phyloP scores from a whole-genome alignment of 2,797 vertebrate species.

The Danio albolineatus region DNA sequence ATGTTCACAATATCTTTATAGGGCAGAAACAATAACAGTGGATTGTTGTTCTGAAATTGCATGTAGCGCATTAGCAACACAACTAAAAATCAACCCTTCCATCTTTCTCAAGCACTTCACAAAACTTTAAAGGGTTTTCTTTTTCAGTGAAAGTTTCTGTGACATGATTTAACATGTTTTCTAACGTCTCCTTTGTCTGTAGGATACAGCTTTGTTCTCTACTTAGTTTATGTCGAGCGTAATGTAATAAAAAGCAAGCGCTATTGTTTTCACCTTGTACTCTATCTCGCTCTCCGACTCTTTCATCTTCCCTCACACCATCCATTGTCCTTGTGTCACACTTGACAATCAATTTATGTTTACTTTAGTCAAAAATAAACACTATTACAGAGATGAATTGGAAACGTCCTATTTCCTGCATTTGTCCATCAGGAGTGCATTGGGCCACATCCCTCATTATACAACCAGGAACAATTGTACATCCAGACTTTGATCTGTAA shows the following conservation, averaged over 20 bases:
- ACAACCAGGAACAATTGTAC: slow-evolving; percentile 8
- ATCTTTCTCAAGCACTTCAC: neutral
- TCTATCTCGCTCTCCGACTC: neutral
- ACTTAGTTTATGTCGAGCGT: neutral
- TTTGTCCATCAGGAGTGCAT: slow-evolving; percentile 29
- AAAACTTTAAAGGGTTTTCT: neutral
- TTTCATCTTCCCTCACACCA: slow-evolving; percentile 23
- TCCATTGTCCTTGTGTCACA: slow-evolving; percentile 19
- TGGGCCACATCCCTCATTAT: slow-evolving; percentile 14
- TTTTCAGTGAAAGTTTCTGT: neutral
- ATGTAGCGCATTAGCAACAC: too few species aligned
- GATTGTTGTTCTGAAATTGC: neutral
- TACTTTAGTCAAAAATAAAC: slow-evolving; percentile 24
- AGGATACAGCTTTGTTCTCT: slow-evolving; percentile 16
- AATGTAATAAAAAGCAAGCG: neutral
- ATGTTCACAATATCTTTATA: neutral
- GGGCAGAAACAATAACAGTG: neutral
- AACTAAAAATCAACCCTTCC: too few species aligned
- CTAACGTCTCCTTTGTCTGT: neutral
- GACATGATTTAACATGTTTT: neutral
- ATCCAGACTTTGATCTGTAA: slow-evolving; percentile 30
- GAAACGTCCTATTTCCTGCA: slow-evolving; percentile 29
- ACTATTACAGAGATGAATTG: slow-evolving; percentile 2
- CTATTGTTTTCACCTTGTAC: neutral
- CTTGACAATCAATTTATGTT: slow-evolving; percentile 21